phyloP scores from a whole-genome alignment of 2,113 vertebrate genomes.

The Chloroceryle aenea region DNA sequence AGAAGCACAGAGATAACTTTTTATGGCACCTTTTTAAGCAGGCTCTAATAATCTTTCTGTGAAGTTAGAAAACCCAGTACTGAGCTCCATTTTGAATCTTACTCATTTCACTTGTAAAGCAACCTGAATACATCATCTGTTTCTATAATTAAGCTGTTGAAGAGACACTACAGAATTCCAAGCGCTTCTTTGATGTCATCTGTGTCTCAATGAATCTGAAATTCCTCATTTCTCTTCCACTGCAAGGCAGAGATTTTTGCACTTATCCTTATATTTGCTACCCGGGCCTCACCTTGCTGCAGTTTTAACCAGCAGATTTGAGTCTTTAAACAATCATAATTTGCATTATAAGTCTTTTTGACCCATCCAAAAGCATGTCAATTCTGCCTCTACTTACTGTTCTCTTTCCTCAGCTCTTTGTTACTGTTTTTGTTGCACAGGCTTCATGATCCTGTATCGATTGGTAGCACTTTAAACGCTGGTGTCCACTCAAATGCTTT shows the following conservation, averaged over 20 bases:
- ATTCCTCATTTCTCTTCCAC: neutral
- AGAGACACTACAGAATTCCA: neutral
- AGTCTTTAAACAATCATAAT: neutral
- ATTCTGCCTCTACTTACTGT: neutral
- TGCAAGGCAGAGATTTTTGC: neutral
- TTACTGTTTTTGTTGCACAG: neutral
- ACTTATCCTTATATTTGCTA: neutral
- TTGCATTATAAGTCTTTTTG: neutral
- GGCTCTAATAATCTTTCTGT: neutral
- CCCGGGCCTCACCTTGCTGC: neutral
- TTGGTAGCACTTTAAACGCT: neutral
- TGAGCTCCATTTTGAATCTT: neutral
- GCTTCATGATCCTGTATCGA: neutral
- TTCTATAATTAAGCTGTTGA: neutral
- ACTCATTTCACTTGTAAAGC: neutral
- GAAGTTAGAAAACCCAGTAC: neutral
- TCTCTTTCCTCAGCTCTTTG: neutral
- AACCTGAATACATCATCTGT: neutral
- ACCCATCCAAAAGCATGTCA: neutral
- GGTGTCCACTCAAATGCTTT: neutral
- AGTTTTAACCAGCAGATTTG: neutral
- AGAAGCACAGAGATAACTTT: neutral
- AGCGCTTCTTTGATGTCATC: neutral
- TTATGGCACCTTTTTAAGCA: neutral
- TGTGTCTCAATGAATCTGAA: neutral